Conservation (phyloP, 2,888 invertebrate genomes). For the Eubasilissa splendida region DNA sequence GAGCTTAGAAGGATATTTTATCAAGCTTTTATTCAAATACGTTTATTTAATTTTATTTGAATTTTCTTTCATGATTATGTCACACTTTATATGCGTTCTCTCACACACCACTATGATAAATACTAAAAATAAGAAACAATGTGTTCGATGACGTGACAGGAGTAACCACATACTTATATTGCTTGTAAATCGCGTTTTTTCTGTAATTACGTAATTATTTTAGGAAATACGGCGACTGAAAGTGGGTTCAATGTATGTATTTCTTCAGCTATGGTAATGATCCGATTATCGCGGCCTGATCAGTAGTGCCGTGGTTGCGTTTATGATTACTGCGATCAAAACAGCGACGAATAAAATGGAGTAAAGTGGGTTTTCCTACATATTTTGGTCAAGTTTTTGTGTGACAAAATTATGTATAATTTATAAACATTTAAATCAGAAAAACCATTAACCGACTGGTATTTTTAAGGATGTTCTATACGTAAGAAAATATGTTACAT, state of each 20-base stretch:
- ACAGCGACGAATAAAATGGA: neutral
- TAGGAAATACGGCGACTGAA: slow-evolving; percentile 10
- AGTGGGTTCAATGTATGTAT: neutral
- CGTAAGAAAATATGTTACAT: no score
- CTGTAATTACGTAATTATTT: slow-evolving; percentile 27
- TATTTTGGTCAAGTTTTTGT: no score
- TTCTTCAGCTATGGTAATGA: slow-evolving; percentile 15
- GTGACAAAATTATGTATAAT: no score
- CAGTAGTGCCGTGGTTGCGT: neutral
- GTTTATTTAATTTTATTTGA: no score
- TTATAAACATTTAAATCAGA: no score
- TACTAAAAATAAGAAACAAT: neutral
- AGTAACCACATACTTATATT: neutral
- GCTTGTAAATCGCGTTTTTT: slow-evolving; percentile 21
- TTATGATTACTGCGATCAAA: slow-evolving; percentile 5
- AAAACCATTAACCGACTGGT: no score
- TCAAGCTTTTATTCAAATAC: no score
- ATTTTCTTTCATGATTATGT: no score
- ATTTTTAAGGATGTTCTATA: no score
- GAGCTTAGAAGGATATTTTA: no score
- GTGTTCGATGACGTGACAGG: slow-evolving; percentile 16
- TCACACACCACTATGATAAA: neutral
- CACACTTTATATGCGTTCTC: neutral
- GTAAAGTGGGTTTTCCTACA: neutral
- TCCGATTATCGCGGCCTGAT: slow-evolving; percentile 15